Evolutionary conservation across 1,140 invertebrate genomes (phyloP).

Genomic region (Pseudobourletiella spinata): DNA sequence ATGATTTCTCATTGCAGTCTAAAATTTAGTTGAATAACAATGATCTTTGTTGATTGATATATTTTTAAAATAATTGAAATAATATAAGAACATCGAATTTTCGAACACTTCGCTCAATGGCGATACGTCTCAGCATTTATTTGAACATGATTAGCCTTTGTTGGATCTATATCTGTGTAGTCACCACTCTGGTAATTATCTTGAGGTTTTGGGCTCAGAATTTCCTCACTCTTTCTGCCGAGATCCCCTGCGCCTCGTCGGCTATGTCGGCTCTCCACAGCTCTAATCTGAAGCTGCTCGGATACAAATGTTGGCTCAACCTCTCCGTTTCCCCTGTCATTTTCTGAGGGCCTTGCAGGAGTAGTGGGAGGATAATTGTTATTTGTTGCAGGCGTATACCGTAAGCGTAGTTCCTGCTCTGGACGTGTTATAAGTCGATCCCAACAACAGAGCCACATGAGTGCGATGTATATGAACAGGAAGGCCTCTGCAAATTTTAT

Average conservation of each 20-base stretch:
- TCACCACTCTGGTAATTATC: not conserved
- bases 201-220: not conserved
- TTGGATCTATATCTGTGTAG: not conserved
- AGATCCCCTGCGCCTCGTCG: not conserved
- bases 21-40: too few relatives aligned
- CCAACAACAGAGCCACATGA: not conserved
- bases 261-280: not conserved
- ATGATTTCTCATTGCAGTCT: too few relatives aligned
- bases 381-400: not conserved
- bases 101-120: too few relatives aligned
- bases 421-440: not conserved
- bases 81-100: too few relatives aligned
- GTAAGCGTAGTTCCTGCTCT: not conserved
- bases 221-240: not conserved
- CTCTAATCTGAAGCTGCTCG: not conserved
- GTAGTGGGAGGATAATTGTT: not conserved
- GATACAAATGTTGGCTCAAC: not conserved
- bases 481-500: not conserved
- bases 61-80: too few relatives aligned
- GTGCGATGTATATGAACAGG: not conserved
- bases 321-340: not conserved
- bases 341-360: not conserved
- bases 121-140: too few relatives aligned
- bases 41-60: too few relatives aligned
- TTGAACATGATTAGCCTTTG: not conserved